Evolutionary conservation across 1,140 invertebrate species (phyloP).

Genomic region (Zaprionus inermis): DNA sequence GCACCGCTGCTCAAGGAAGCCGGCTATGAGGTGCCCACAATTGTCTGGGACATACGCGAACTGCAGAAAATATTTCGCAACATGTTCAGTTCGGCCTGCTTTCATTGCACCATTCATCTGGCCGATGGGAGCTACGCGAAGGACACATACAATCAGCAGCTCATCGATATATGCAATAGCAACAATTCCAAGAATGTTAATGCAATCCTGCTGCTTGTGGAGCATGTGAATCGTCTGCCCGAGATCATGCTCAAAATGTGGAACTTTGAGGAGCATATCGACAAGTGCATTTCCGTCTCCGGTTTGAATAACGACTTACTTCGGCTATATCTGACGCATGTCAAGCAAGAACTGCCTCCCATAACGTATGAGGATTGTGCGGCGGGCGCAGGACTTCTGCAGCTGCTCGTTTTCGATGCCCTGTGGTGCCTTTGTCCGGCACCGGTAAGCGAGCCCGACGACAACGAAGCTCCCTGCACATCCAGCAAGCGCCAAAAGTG

Average conservation of each 20-base stretch:
- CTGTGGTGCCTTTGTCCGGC: conserved; percentile 17
- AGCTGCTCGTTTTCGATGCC: conserved; percentile 37
- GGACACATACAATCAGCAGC: conserved; percentile 22
- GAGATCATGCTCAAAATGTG: conserved; percentile 26
- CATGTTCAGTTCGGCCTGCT: conserved; percentile 33
- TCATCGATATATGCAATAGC: conserved; percentile 17
- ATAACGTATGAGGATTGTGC: conserved; percentile 39
- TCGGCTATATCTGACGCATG: conserved; percentile 11
- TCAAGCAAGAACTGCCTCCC: conserved; percentile 28
- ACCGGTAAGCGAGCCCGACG: conserved; percentile 6
- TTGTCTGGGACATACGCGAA: conserved; percentile 16
- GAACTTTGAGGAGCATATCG: conserved; percentile 27
- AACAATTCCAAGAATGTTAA: conserved; percentile 31
- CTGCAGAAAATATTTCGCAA: conserved; percentile 21
- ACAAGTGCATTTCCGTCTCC: conserved; percentile 25
- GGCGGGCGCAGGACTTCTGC: conserved; percentile 32
- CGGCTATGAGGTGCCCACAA: conserved; percentile 6
- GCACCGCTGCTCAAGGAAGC: conserved; percentile 11
- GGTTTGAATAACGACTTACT: conserved; percentile 20
- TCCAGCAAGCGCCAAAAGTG: not conserved
- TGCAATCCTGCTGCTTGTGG: conserved; percentile 12
- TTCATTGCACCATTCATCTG: conserved; percentile 23
- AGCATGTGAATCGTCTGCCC: conserved; percentile 28
- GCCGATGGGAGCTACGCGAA: not conserved
- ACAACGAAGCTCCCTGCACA: not conserved